These are phyloP conservation scores for Nibea coibor DNA, from an alignment of 2,113 vertebrate species.

Conservation along the genomic window DNA sequence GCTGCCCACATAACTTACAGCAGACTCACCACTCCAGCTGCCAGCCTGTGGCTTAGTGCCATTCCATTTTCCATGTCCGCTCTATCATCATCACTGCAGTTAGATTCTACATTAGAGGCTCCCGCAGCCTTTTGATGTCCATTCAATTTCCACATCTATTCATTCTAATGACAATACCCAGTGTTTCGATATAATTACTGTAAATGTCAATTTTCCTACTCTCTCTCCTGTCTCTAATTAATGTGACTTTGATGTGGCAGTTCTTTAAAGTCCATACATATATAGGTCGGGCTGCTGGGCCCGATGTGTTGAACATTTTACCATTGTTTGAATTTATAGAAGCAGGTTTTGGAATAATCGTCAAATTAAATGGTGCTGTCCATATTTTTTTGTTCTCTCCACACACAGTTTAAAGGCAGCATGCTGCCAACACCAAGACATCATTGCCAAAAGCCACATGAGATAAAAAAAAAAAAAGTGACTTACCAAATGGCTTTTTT, in stretches of 20 bases:
- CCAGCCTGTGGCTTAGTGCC: slow-evolving; percentile 57
- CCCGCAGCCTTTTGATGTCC: slow-evolving; percentile 26
- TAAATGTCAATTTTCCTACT: slow-evolving; percentile 8
- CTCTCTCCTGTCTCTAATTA: slow-evolving; percentile 16
- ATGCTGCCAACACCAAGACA: background rate
- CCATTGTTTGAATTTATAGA: background rate
- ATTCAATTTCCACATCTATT: slow-evolving; percentile 38
- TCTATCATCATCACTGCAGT: slow-evolving; percentile 45
- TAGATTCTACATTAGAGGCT: slow-evolving; percentile 35
- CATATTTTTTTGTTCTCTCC: background rate
- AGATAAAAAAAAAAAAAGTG: slow-evolving; percentile 6
- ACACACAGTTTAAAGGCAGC: background rate
- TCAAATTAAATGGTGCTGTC: background rate
- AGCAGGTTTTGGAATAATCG: background rate
- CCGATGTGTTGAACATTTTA: background rate
- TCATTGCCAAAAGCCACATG: background rate
- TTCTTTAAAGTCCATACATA: background rate
- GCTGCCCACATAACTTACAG: slow-evolving; percentile 60
- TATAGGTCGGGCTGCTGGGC: background rate
- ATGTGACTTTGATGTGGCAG: slow-evolving; percentile 2
- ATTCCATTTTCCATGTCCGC: slow-evolving; percentile 50
- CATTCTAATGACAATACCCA: background rate
- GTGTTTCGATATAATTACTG: slow-evolving; percentile 38
- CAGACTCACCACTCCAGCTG: slow-evolving; percentile 51
- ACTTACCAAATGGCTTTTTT: background rate